Evolutionary conservation across 2,797 vertebrate species (phyloP).

Genomic region (Smutsia gigantea): DNA sequence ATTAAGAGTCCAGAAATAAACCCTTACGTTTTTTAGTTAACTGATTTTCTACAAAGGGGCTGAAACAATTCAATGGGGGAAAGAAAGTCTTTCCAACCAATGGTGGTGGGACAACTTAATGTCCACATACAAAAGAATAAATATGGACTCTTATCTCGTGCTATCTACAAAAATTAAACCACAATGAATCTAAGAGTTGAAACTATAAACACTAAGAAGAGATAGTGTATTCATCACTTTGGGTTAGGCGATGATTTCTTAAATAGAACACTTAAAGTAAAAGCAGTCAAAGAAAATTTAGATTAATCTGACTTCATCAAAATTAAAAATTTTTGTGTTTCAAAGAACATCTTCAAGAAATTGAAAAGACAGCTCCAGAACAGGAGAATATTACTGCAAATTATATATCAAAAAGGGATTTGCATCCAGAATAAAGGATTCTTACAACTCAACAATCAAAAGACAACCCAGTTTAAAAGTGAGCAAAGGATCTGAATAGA

Average conservation of each 20-base stretch:
- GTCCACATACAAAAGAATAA: neutral
- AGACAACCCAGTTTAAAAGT: neutral
- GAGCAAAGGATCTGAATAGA: neutral
- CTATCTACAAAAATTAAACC: neutral
- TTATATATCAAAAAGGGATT: neutral
- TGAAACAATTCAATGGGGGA: neutral
- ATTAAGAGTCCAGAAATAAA: neutral
- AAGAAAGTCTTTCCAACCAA: neutral
- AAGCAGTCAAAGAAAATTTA: neutral
- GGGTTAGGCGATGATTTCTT: neutral
- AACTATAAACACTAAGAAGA: neutral
- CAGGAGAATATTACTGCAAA: neutral
- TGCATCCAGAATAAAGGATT: neutral
- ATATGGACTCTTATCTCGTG: neutral
- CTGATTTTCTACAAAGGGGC: neutral
- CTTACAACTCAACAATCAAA: neutral
- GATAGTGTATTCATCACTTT: neutral
- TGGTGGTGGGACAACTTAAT: accelerated
- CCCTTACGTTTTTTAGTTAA: neutral
- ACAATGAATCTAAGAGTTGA: neutral
- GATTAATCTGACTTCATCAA: neutral
- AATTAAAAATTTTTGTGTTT: neutral
- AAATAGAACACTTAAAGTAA: neutral
- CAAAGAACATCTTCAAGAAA: neutral
- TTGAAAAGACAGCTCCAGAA: neutral